Evolutionary conservation across 2,888 invertebrate genomes (phyloP).

Genomic region (Syritta pipiens): DNA sequence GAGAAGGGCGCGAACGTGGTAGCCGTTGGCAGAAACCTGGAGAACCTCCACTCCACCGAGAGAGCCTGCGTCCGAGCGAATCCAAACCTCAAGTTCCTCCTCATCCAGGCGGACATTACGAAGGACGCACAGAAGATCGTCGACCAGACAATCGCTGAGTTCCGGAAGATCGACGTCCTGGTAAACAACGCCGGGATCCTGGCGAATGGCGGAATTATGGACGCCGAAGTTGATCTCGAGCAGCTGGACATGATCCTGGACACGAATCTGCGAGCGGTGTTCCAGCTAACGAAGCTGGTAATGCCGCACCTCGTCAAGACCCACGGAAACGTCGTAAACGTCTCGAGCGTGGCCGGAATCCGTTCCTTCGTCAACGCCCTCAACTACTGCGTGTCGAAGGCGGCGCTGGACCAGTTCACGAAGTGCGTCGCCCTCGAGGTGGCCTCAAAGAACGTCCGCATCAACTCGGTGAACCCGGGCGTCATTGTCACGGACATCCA

Average conservation of each 20-base stretch:
- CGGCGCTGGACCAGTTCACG: constrained; percentile 96
- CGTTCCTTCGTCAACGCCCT: constrained; percentile 92
- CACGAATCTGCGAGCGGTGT: constrained; percentile 89
- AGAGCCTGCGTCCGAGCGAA: constrained; percentile 26
- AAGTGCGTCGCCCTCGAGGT: constrained; percentile 92
- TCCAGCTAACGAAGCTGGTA: constrained; percentile 88
- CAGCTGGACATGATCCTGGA: constrained; percentile 93
- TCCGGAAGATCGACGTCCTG: constrained; percentile 84
- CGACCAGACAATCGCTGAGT: constrained; percentile 84
- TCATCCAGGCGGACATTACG: constrained; percentile 83
- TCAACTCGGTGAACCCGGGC: constrained; percentile 95
- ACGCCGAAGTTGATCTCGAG: constrained; percentile 86
- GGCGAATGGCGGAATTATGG: constrained; percentile 88
- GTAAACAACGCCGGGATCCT: constrained; percentile 93
- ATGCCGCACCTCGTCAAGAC: constrained; percentile 88
- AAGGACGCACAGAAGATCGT: constrained; percentile 84
- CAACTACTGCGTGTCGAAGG: constrained; percentile 94
- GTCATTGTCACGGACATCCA: constrained; percentile 93
- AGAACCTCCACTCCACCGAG: constrained; percentile 29
- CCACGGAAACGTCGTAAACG: constrained; percentile 93
- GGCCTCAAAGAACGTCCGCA: constrained; percentile 88
- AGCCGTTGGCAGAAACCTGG: constrained; percentile 50
- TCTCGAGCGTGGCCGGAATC: constrained; percentile 94
- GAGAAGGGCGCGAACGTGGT: constrained; percentile 26
- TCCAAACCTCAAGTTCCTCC: constrained; percentile 71